phyloP scores from a whole-genome alignment of 2,113 vertebrate species.

The Pterocles gutturalis region DNA sequence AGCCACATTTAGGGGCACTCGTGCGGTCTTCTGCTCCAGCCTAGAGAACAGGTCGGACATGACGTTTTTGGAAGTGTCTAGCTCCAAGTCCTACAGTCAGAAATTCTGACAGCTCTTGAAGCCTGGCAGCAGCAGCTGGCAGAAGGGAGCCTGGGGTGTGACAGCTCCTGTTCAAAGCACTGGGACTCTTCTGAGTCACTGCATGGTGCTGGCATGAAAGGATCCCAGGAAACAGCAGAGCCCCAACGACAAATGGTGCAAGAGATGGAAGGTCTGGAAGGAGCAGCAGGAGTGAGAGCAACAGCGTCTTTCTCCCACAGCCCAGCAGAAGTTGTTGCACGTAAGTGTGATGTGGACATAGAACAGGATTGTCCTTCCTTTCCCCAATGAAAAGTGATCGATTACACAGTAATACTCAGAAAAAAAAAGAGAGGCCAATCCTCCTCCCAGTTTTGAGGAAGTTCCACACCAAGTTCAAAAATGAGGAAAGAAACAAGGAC shows the following conservation, averaged over 20 bases:
- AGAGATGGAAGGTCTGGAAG: not conserved
- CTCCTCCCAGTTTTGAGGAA: not conserved
- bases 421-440: not conserved
- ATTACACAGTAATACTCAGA: accelerated
- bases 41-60: not conserved
- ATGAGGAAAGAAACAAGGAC: not conserved
- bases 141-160: not conserved
- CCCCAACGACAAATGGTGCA: not conserved
- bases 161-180: not conserved
- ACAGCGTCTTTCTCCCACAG: not conserved
- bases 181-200: not conserved
- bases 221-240: not conserved
- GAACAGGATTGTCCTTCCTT: not conserved
- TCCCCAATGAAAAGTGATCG: not conserved
- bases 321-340: not conserved
- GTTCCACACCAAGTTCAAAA: not conserved
- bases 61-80: not conserved
- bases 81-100: not conserved
- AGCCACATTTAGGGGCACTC: accelerated
- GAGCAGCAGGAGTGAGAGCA: not conserved
- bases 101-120: not conserved
- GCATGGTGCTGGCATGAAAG: not conserved
- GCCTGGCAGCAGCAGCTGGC: not conserved
- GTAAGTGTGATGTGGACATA: not conserved
- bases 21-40: accelerated